Evolutionary conservation across 2,797 vertebrate species (phyloP).

Genomic region (Enteromius paludinosus): DNA sequence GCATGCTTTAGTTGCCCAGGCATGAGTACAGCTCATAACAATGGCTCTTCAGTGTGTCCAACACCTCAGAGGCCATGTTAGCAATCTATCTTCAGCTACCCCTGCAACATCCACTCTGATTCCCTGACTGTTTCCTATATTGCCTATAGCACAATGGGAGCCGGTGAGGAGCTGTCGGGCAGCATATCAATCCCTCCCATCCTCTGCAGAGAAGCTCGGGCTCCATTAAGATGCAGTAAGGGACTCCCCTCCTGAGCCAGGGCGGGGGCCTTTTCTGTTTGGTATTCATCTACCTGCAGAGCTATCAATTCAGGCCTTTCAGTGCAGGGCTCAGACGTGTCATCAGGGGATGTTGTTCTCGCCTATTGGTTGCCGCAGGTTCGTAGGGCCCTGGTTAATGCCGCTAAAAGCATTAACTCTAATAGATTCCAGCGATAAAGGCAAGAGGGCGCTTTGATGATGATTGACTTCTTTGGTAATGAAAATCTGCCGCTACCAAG

Average conservation of each 20-base stretch:
- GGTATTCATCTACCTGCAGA: constrained; percentile 62
- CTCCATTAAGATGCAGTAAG: constrained; percentile 56
- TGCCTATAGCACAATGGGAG: constrained; percentile 53
- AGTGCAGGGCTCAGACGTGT: constrained; percentile 52
- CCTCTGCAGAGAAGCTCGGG: constrained; percentile 32
- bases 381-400: constrained; percentile 53
- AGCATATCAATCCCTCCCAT: constrained; percentile 58
- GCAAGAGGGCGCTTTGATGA: constrained; percentile 46
- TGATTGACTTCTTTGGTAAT: constrained; percentile 59
- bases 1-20: constrained; percentile 15
- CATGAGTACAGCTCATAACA: constrained; percentile 37
- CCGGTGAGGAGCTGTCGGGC: constrained; percentile 34
- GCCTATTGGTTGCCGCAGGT: constrained; percentile 38
- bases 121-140: constrained; percentile 30
- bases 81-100: constrained; percentile 45
- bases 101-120: constrained; percentile 41
- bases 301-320: constrained; percentile 64
- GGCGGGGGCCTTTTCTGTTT: constrained; percentile 51
- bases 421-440: constrained; percentile 60
- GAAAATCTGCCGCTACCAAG: constrained; percentile 50
- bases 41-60: constrained; percentile 12
- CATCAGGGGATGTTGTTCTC: constrained; percentile 57
- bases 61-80: constrained; percentile 37
- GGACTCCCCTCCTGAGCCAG: constrained; percentile 34
- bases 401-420: constrained; percentile 63